Conservation (phyloP, 2,797 vertebrate genomes). For the Acanthurus leucopareius region DNA sequence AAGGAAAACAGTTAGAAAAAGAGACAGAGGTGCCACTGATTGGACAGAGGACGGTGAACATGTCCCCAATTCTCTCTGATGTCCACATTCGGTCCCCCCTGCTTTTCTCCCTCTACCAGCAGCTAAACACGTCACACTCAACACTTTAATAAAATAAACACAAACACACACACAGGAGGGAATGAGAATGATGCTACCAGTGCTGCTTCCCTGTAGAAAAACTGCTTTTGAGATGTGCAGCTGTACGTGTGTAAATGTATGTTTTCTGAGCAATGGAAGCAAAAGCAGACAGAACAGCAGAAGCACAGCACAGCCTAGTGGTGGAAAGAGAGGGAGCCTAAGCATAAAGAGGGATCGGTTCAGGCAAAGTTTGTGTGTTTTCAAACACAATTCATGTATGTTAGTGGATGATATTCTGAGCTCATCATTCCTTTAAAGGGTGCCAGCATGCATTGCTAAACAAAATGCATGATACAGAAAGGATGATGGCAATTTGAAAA, state of each 20-base stretch:
- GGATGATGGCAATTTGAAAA: no score
- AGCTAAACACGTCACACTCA: slow-evolving; percentile 49
- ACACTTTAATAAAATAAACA: slow-evolving; percentile 67
- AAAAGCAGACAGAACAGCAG: slow-evolving; percentile 36
- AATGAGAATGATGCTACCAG: slow-evolving; percentile 44
- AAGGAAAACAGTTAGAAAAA: slow-evolving; percentile 24
- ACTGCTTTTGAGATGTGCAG: slow-evolving; percentile 45
- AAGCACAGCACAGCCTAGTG: slow-evolving; percentile 82
- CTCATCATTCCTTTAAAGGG: neutral
- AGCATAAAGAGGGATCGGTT: neutral
- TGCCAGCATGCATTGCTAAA: no score
- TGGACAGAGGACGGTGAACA: slow-evolving; percentile 22
- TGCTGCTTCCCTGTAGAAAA: slow-evolving; percentile 59
- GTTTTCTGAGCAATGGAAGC: slow-evolving; percentile 24
- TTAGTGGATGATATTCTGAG: neutral
- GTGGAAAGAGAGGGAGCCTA: slow-evolving; percentile 23
- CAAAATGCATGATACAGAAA: no score
- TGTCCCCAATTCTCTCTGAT: slow-evolving; percentile 46
- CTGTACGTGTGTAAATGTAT: neutral
- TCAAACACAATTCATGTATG: neutral
- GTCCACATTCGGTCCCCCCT: slow-evolving; percentile 41
- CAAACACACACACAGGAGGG: slow-evolving; percentile 35
- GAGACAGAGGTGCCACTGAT: slow-evolving; percentile 20
- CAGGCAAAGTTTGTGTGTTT: neutral
- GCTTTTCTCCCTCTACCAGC: slow-evolving; percentile 19